Conservation (phyloP, 2,113 vertebrate species). For the Notechis scutatus region DNA sequence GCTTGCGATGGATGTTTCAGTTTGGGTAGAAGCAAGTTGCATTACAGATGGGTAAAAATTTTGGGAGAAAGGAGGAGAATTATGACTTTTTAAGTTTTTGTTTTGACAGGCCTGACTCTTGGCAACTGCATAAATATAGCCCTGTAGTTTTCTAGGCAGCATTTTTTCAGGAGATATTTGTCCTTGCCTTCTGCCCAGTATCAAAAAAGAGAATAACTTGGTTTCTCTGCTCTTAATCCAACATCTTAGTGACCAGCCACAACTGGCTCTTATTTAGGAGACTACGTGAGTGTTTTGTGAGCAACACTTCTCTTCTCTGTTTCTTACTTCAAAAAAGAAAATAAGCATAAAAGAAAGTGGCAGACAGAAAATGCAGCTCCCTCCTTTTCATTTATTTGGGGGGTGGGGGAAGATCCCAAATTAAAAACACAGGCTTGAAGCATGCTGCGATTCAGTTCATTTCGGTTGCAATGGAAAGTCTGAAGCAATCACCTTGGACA, state of each 20-base stretch:
- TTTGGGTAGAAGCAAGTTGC: rapidly evolving
- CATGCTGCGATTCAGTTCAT: neutral
- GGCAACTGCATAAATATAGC: neutral
- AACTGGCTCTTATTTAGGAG: neutral
- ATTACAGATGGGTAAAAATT: rapidly evolving
- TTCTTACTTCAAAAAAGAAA: neutral
- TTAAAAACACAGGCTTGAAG: constrained; percentile 4
- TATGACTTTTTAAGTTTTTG: neutral
- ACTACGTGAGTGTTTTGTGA: neutral
- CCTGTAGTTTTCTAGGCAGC: neutral
- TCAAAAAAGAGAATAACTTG: neutral
- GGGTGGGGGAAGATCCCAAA: neutral
- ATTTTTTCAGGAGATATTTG: neutral
- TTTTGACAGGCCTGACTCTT: neutral
- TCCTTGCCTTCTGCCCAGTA: neutral
- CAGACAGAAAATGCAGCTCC: neutral
- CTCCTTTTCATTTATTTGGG: constrained; percentile 17
- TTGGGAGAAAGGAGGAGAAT: neutral
- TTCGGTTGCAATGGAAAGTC: neutral
- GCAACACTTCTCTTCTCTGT: neutral
- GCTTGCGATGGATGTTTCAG: neutral
- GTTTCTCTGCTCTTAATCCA: neutral
- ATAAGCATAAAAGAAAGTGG: neutral
- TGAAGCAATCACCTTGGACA: neutral
- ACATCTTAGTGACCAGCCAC: neutral